Conservation (phyloP, 2,888 invertebrate species). For the Acrobasis repandana region DNA sequence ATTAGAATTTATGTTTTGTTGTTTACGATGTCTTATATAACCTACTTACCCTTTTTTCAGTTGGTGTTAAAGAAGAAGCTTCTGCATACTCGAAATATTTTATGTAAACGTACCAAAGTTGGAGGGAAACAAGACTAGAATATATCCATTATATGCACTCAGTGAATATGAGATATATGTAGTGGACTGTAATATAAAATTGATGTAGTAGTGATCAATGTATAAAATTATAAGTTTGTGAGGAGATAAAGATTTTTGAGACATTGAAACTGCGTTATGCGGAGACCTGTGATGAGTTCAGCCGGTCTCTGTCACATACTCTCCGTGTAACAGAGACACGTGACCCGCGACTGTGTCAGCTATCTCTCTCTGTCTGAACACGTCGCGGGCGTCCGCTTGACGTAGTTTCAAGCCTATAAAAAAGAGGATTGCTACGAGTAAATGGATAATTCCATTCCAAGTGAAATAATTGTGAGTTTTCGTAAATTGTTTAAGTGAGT, state of each 20-base stretch:
- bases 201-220: slow-evolving; percentile 35
- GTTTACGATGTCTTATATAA: neutral
- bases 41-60: slow-evolving; percentile 40
- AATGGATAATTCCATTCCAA: neutral
- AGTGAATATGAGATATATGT: slow-evolving; percentile 25
- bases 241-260: slow-evolving; percentile 6
- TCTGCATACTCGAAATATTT: slow-evolving; percentile 72
- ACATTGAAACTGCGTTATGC: no score
- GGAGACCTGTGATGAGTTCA: no score
- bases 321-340: no score
- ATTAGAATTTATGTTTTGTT: neutral
- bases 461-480: neutral
- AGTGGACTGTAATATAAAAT: slow-evolving; percentile 35
- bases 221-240: slow-evolving; percentile 27
- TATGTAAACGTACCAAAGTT: slow-evolving; percentile 57
- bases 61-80: slow-evolving; percentile 71
- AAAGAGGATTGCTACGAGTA: neutral
- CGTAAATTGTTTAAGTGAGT: neutral
- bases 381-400: no score
- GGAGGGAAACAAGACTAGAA: slow-evolving; percentile 45
- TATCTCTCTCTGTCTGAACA: no score
- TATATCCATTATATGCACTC: slow-evolving; percentile 31
- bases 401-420: neutral
- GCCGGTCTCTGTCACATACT: no score
- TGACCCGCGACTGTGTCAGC: no score